Evolutionary conservation across 35 echinoderm and acorn worm species (phyloP), one percentile per base, ranked within the genome.

Genomic region (Apostichopus japonicus): DNA sequence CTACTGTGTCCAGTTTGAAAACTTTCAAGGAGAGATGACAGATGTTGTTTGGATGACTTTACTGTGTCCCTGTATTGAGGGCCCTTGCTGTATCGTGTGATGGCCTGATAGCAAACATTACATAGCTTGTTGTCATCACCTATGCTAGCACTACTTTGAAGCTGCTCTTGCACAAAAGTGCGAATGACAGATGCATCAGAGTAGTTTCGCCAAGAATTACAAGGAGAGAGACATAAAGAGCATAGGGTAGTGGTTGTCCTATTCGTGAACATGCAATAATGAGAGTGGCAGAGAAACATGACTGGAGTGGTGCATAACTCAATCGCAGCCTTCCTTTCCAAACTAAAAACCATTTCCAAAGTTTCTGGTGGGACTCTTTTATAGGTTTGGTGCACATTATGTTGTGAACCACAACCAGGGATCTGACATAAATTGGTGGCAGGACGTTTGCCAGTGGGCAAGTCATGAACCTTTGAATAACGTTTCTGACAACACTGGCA

Each of bases 241-340:
- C n/a, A n/a, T n/a, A n/a, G n/a, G 0, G 6, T 71, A 5, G 13
- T 73, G 9, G 17, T 71, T 4, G 21, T 67, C 23, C 86, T 88
- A 24, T 88, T 51, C 53, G 63, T 88, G 24, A 88, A 27, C 67
- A 17, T 24, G 16, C 61, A 71, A 33, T 88, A 88, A 88, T 88
- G 86, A 51, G 62, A 71, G 24, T 88, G 86, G 16, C 86, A 88
- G 9, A 88, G 86, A 72, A 88, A 88, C 14, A 88, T 88, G 9
- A 62, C 7, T 71, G 24, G 0, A 53, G 22, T 70, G 9, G 24
- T 62, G 62, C 86, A 88, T n/a, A 22, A 33, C 3, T 72, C 86
- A 70, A 88, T 10, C 2, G 86, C 55, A 88, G 24, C 21, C 23
- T 5, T 1, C 19, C 57, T 51, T 13, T 88, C 59, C 13, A 88